Percentiles rank a stretch among this genome's conserved stretches.
Conservation (phyloP, 2,888 invertebrate species). For the Entomobrya proxima region DNA sequence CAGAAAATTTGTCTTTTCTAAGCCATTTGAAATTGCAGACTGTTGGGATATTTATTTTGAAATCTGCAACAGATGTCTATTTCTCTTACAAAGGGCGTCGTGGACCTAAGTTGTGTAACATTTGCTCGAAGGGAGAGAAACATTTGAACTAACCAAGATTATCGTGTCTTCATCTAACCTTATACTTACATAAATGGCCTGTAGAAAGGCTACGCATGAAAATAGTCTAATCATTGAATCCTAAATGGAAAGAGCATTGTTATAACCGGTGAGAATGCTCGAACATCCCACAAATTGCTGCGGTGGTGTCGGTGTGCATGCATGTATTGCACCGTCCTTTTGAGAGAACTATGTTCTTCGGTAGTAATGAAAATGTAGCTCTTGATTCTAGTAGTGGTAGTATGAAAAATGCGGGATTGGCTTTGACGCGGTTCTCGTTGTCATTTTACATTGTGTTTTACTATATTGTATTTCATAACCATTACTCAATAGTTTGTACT, state of each 20-base stretch:
- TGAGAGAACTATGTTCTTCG: not conserved
- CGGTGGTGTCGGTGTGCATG: not conserved
- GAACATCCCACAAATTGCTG: slow-evolving; percentile 18
- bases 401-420: not conserved
- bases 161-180: slow-evolving; percentile 30
- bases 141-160: slow-evolving; percentile 23
- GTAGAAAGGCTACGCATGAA: not conserved
- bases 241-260: not conserved
- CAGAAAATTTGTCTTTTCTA: not conserved
- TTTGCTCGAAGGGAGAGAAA: slow-evolving; percentile 8
- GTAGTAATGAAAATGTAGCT: not conserved
- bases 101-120: not conserved
- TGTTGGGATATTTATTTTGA: not conserved
- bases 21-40: not conserved
- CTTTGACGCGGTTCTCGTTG: not conserved
- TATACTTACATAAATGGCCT: slow-evolving; percentile 31
- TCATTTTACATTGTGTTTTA: not conserved
- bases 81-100: not conserved
- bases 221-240: not conserved
- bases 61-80: not conserved
- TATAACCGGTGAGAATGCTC: slow-evolving; percentile 26
- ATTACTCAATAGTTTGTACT: not conserved
- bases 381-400: not conserved
- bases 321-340: not conserved
- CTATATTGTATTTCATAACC: not conserved